Conservation (phyloP, 2,797 vertebrate species). For the Muscicapa striata region DNA sequence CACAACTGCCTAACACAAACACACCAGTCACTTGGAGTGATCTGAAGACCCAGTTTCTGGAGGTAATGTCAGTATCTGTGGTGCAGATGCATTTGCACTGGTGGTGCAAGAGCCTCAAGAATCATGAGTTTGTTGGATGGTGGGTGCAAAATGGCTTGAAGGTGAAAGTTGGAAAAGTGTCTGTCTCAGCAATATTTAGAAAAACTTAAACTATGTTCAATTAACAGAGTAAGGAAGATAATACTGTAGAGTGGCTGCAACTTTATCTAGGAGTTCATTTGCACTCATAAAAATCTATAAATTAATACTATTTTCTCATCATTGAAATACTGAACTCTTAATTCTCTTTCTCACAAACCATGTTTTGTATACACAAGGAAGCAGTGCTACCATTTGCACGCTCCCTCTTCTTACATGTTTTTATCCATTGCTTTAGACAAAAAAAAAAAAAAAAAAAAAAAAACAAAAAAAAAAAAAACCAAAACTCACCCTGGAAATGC, state of each 20-base stretch:
- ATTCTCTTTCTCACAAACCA: neutral
- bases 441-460: neutral
- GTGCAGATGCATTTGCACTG: neutral
- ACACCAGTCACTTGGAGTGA: neutral
- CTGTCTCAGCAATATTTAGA: neutral
- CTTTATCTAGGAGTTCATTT: neutral
- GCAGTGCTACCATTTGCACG: neutral
- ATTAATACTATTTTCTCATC: neutral
- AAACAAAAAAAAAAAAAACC: neutral
- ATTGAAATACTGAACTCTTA: neutral
- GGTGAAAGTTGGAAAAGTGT: constrained; percentile 8
- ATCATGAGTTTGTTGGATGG: neutral
- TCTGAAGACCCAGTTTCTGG: rapidly evolving
- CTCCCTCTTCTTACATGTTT: neutral
- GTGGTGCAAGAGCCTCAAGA: neutral
- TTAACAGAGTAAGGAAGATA: neutral
- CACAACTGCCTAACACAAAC: neutral
- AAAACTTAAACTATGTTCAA: neutral
- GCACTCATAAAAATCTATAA: neutral
- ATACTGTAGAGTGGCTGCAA: neutral
- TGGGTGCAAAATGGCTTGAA: neutral
- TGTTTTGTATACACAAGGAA: neutral
- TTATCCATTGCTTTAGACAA: neutral
- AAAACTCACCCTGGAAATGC: neutral
- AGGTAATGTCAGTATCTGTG: neutral